These are phyloP conservation scores for Malurus splendens DNA, from an alignment of 2,797 vertebrate species.

Conservation along the genomic window DNA sequence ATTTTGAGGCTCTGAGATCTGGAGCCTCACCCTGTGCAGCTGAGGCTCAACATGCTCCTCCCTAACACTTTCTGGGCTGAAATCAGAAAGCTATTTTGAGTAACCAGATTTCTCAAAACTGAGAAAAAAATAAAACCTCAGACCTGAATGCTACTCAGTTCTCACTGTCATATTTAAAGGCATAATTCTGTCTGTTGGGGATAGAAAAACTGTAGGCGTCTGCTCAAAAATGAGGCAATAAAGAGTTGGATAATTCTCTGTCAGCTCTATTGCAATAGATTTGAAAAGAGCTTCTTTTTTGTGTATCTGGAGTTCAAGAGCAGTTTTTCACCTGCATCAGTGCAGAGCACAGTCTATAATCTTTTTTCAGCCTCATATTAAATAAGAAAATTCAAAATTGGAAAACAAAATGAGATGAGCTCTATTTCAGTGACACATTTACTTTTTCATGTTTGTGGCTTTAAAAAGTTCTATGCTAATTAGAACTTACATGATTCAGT, in stretches of 20 bases:
- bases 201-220: neutral
- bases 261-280: neutral
- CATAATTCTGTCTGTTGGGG: neutral
- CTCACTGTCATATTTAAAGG: neutral
- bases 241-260: neutral
- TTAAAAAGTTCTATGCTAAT: neutral
- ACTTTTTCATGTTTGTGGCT: neutral
- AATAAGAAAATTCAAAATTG: neutral
- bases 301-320: neutral
- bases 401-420: neutral
- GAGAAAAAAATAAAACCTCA: neutral
- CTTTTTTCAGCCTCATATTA: neutral
- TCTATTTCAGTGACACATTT: neutral
- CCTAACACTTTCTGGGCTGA: neutral
- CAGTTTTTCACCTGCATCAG: neutral
- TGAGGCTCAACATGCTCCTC: neutral
- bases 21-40: neutral
- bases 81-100: neutral
- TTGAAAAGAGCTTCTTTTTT: neutral
- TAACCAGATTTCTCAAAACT: neutral
- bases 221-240: neutral
- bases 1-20: neutral
- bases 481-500: neutral
- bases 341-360: neutral
- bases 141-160: neutral